Base-by-base conservation (phyloP, 92 coral and sea anemone species). In the Palythoa grandiflora region DNA sequence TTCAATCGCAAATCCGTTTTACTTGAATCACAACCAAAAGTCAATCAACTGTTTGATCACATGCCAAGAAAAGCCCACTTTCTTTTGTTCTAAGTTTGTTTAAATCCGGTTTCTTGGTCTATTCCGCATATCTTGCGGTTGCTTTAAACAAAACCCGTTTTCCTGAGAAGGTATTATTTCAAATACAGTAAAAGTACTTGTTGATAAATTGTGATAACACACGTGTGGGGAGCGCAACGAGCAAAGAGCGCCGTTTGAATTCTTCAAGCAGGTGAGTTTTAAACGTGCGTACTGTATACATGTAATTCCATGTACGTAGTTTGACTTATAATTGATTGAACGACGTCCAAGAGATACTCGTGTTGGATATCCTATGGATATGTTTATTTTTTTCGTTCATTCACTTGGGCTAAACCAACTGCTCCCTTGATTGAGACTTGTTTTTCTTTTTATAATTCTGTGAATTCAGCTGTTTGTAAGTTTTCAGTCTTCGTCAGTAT, bases 111-210 rank as follows among this genome's bases (percentile, higher is more conserved):
- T 21, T 63, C 70, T 19, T 9, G 21, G 7, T 9, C 70, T 5
- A 3, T 63, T 63, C 70, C 35, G 70, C 70, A 63, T 63, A 63
- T 63, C 70, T 63, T 63, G 20, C 70, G 70, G 28, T 63, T n/a
- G 12, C 20, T 63, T 17, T 63, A 63, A 44, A 63, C 36, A 63
- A 63, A 63, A 63, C 70, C 20, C 20, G 70, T 63, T 63, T 63
- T 63, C 70, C 37, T 63, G 70, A 1, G 20, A 21, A 63, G 70
- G 28, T 63, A 63, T 63, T n/a, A 21, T 63, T 63, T 63, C 28
- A 63, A 63, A 63, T 63, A 21, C 28, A 2, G 6, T 63, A n/a
- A 63, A 63, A 63, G 70, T 63, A 21, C 20, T 19, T 63, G 70
- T 21, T 20, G 70, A 17, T 9, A 21, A 63, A 63, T 63, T 63